These are phyloP conservation scores for Aleiodes testaceus DNA, from an alignment of 2,888 invertebrate genomes.

Conservation along the genomic window DNA sequence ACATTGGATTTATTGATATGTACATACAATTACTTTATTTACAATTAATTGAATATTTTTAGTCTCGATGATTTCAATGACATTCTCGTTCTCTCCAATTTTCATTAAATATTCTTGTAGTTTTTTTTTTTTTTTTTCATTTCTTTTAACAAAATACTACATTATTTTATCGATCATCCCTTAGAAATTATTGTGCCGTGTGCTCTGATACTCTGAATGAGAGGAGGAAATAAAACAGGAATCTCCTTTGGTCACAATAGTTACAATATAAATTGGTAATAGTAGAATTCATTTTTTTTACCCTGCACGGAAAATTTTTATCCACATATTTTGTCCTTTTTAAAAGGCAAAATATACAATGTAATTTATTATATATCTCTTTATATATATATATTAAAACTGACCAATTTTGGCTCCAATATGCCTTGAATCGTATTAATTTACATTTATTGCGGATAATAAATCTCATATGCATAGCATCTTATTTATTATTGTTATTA, in stretches of 20 bases:
- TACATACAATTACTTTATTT: conserved; percentile 71
- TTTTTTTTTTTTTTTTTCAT: conserved; percentile 22
- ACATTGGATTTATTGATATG: conserved; percentile 71
- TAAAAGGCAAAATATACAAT: conserved; percentile 9
- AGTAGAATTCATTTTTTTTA: conserved; percentile 50
- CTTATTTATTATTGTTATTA: conserved; percentile 62
- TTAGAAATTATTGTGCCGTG: conserved; percentile 63
- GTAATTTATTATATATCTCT: too few species aligned
- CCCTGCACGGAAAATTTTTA: conserved; percentile 57
- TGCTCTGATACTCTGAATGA: conserved; percentile 60
- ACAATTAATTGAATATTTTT: conserved; percentile 64
- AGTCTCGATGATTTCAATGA: conserved; percentile 55
- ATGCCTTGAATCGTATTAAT: conserved; percentile 16
- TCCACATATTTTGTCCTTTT: conserved; percentile 18
- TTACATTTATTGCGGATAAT: conserved; percentile 18
- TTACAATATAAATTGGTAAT: conserved; percentile 57
- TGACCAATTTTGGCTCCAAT: conserved; percentile 10
- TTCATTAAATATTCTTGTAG: conserved; percentile 23
- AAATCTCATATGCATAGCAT: conserved; percentile 61
- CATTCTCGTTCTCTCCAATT: conserved; percentile 49
- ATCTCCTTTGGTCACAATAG: conserved; percentile 63
- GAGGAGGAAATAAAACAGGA: conserved; percentile 23
- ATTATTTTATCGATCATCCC: conserved; percentile 40
- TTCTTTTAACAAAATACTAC: conserved; percentile 66
- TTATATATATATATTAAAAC: too few species aligned